Percentiles rank a stretch among this genome's conserved stretches.
Evolutionary conservation across 2,797 vertebrate genomes (phyloP).

Genomic region (Myotis findleyi): DNA sequence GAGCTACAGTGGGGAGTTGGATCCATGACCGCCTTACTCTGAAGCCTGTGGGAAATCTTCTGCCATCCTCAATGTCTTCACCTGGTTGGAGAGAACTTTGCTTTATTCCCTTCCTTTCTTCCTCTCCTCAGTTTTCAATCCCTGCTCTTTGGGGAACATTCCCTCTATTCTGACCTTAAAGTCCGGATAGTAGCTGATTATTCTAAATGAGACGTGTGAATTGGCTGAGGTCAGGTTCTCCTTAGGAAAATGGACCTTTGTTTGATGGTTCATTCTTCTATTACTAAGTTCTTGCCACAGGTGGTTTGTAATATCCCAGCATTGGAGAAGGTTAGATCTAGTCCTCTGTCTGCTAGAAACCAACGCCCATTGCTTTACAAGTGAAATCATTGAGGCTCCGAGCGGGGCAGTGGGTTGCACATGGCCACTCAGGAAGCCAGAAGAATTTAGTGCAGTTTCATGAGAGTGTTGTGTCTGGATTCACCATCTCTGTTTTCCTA

Average conservation of each 20-base stretch:
- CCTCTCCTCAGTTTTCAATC: neutral
- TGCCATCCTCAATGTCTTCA: neutral
- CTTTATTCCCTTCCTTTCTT: neutral
- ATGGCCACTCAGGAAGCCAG: neutral
- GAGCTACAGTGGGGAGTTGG: neutral
- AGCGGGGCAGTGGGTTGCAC: neutral
- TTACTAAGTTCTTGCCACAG: neutral
- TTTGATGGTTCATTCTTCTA: neutral
- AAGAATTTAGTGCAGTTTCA: neutral
- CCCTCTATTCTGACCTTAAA: neutral
- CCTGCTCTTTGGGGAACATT: neutral
- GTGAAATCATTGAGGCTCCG: neutral
- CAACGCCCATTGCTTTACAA: neutral
- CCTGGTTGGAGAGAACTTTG: neutral
- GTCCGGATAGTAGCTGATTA: neutral
- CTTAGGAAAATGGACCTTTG: slow-evolving; percentile 20
- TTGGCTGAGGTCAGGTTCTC: neutral
- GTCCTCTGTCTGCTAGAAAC: neutral
- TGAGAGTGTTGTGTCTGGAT: slow-evolving; percentile 38
- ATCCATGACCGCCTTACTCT: neutral
- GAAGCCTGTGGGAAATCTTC: neutral
- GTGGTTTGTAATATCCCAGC: neutral
- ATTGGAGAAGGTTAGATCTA: neutral
- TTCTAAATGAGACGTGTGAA: slow-evolving; percentile 32
- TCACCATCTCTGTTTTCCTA: slow-evolving; percentile 29